Conservation (phyloP, 2,888 invertebrate genomes). For the Gnatocerus cornutus region DNA sequence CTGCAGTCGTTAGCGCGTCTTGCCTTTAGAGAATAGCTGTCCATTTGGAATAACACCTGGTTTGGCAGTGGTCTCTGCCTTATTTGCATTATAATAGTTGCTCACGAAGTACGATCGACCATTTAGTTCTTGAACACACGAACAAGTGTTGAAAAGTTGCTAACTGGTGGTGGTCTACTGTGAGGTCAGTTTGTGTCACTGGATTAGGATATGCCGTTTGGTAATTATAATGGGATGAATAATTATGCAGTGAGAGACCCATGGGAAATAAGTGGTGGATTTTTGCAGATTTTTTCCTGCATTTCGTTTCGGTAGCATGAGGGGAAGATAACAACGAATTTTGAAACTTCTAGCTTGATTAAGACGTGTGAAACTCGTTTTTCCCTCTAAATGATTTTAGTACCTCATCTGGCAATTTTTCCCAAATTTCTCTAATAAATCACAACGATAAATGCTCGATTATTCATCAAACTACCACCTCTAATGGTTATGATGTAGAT, state of each 20-base stretch:
- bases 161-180: slow-evolving; percentile 53
- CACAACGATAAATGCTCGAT: not conserved
- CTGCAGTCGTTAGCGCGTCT: slow-evolving; percentile 68
- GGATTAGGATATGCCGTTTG: slow-evolving; percentile 63
- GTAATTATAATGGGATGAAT: slow-evolving; percentile 68
- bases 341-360: too few relatives aligned
- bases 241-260: slow-evolving; percentile 60
- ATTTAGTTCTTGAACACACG: slow-evolving; percentile 51
- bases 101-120: slow-evolving; percentile 54
- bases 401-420: too few relatives aligned
- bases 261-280: slow-evolving; percentile 55
- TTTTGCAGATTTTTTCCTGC: slow-evolving; percentile 39
- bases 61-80: slow-evolving; percentile 65
- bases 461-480: slow-evolving; percentile 26
- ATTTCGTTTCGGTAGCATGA: slow-evolving; percentile 12
- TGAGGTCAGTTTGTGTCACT: slow-evolving; percentile 66
- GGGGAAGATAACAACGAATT: not conserved
- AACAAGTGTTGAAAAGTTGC: not conserved
- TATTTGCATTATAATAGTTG: slow-evolving; percentile 68
- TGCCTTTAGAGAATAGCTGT: slow-evolving; percentile 67
- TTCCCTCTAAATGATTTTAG: too few relatives aligned
- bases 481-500: slow-evolving; percentile 37
- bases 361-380: too few relatives aligned
- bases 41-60: slow-evolving; percentile 68
- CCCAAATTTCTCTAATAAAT: not conserved